Conservation (phyloP, 2,113 vertebrate genomes). For the Thinocorus orbignyianus region DNA sequence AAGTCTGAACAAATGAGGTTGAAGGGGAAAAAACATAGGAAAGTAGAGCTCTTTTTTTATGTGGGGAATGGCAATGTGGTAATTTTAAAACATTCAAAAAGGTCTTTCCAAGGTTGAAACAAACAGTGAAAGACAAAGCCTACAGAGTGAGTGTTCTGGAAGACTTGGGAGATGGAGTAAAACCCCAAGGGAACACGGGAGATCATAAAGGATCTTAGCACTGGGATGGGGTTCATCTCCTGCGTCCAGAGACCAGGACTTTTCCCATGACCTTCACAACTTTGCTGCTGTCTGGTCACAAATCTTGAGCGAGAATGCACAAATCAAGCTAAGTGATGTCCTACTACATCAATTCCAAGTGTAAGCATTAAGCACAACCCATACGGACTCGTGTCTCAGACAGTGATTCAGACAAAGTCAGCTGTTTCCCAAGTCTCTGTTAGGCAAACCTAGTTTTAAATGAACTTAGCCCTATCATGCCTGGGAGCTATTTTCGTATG, state of each 20-base stretch:
- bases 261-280: neutral
- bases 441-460: neutral
- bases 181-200: neutral
- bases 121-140: neutral
- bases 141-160: neutral
- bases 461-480: neutral
- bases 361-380: neutral
- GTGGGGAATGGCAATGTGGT: neutral
- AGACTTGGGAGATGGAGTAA: neutral
- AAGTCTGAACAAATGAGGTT: slow-evolving; percentile 15
- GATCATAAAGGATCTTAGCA: neutral
- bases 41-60: slow-evolving; percentile 34
- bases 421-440: neutral
- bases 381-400: neutral
- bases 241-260: neutral
- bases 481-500: neutral
- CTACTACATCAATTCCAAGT: neutral
- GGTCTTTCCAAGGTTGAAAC: slow-evolving; percentile 9
- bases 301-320: neutral
- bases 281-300: neutral
- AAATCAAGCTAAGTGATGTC: neutral
- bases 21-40: neutral
- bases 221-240: neutral
- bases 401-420: neutral
- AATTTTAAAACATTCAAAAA: slow-evolving; percentile 35